Evolutionary conservation across 2,797 vertebrate genomes (phyloP), one percentile per base, ranked within the genome.

Genomic region (Enoplosus armatus): DNA sequence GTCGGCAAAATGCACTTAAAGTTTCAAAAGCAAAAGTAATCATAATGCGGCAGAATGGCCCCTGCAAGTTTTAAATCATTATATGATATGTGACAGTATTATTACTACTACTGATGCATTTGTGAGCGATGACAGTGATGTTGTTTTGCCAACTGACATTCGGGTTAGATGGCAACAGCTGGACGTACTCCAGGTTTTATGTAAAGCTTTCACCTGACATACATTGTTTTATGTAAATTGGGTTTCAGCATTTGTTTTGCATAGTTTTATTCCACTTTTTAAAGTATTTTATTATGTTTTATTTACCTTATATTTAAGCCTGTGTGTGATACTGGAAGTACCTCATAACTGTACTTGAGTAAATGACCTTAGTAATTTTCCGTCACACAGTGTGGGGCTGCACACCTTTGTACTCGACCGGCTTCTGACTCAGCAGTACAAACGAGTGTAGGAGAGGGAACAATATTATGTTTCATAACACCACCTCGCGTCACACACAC

Each of bases 381-480:
- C 63, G 75, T 69, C 50, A 77, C 29, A 50, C 56, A 41, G 37
- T 43, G 60, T 81, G 41, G 51, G 58, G 59, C 64, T 78, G 64
- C 69, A 84, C 86, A 85, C 77, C 75, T 89, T 79, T 90, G 80
- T 85, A 86, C 85, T 85, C 62, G 48, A 70, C 60, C n/a, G 84
- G 79, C 75, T 56, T 86, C 92, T 95, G 95, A 95, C 90, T 95
- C 95, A 95, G 95, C 94, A 94, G 85, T 24, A 77, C 74, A 79
- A 64, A 86, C 45, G 79, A 84, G 80, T 82, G 91, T 93, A 93
- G 94, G 92, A 72, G 72, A 72, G 88, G 84, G 68, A 92, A 95
- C 90, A 96, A 96, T 96, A 96, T 96, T 96, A 89, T 95, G 94
- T 94, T 91, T 94, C 87, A 94, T 90, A 95, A 95, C 94, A 95